Evolutionary conservation across 1,140 invertebrate genomes (phyloP).

Genomic region (Drosophila cardini): DNA sequence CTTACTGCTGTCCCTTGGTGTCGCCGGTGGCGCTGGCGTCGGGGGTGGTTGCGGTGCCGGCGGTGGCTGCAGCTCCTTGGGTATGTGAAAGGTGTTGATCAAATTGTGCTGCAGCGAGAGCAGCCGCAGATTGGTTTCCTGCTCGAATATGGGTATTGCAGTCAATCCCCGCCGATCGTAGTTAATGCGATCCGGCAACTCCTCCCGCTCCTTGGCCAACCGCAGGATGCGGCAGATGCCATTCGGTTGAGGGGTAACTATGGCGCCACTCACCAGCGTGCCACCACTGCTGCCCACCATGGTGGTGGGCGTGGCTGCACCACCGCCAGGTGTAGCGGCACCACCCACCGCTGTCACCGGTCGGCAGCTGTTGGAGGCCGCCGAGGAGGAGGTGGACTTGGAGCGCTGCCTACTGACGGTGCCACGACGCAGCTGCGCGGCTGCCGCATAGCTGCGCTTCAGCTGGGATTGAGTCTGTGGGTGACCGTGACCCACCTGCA

Average conservation of each 20-base stretch:
- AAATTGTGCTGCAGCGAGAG: conserved; percentile 96
- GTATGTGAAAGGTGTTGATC: conserved; percentile 89
- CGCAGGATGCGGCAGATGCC: conserved; percentile 87
- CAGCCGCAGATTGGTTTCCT: conserved; percentile 91
- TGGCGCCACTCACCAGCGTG: conserved; percentile 70
- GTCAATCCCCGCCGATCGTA: conserved; percentile 91
- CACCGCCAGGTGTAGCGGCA: conserved; percentile 2
- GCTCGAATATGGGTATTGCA: conserved; percentile 91
- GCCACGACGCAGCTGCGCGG: conserved; percentile 51
- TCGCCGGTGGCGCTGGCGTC: conserved; percentile 19
- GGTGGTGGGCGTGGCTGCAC: conserved; percentile 54
- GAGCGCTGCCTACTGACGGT: conserved; percentile 69
- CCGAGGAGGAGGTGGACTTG: conserved; percentile 80
- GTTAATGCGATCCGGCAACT: conserved; percentile 91
- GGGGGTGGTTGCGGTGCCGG: conserved; percentile 31
- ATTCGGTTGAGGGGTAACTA: conserved; percentile 77
- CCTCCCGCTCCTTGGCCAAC: conserved; percentile 89
- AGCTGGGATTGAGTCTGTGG: conserved; percentile 20
- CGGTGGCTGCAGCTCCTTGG: conserved; percentile 70
- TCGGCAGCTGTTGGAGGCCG: conserved; percentile 67
- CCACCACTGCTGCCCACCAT: conserved; percentile 74
- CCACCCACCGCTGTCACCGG: conserved; percentile 39
- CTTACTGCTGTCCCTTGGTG: conserved; percentile 57
- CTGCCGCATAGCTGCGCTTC: conserved; percentile 59
- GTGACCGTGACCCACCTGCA: conserved; percentile 47